These are phyloP conservation scores for Corvus hawaiiensis DNA, from an alignment of 2,113 vertebrate species.

Conservation along the genomic window DNA sequence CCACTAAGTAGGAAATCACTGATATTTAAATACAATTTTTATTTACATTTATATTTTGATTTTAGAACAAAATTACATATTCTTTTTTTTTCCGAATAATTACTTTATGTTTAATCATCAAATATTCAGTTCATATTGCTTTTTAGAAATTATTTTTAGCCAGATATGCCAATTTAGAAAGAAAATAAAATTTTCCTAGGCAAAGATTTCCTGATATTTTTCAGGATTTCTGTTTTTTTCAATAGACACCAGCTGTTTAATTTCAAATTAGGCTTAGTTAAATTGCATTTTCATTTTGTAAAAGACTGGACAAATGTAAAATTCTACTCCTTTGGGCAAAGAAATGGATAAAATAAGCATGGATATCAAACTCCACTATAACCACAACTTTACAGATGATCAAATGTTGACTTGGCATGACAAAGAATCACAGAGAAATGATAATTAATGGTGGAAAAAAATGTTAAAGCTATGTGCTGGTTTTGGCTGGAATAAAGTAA, in stretches of 20 bases:
- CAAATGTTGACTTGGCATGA: not conserved
- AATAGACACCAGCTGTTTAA: not conserved
- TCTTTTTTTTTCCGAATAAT: not conserved
- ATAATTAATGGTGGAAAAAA: not conserved
- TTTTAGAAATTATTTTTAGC: not conserved
- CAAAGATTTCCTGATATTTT: not conserved
- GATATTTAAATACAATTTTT: not conserved
- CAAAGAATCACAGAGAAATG: not conserved
- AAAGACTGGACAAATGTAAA: not conserved
- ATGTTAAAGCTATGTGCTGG: not conserved
- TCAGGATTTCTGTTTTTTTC: not conserved
- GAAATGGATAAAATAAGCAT: not conserved
- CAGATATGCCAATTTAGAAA: not conserved
- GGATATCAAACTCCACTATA: not conserved
- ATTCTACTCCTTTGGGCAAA: not conserved
- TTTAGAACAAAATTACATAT: not conserved
- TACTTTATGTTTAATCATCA: not conserved
- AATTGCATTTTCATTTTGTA: not conserved
- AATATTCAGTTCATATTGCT: not conserved
- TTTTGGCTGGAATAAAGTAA: not conserved
- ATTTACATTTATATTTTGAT: not conserved
- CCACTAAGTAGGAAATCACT: not conserved
- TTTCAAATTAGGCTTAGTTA: not conserved
- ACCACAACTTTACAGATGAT: not conserved
- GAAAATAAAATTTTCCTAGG: not conserved